Conservation (phyloP, 53 echinoderm and acorn worm species). For the Apostichopus leukothele region DNA sequence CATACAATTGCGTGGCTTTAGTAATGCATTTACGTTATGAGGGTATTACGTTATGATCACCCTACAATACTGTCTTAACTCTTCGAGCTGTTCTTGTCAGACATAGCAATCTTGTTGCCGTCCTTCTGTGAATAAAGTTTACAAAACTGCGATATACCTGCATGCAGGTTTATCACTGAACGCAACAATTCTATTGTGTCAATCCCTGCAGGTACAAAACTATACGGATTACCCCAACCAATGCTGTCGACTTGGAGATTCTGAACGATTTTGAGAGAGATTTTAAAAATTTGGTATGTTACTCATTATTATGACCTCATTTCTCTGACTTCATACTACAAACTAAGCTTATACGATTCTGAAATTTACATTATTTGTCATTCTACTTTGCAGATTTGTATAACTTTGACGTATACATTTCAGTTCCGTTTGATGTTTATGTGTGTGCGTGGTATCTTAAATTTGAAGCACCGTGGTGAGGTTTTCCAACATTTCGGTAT, state of each 20-base stretch:
- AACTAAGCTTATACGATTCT: neutral
- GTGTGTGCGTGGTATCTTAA: no score
- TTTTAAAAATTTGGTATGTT: neutral
- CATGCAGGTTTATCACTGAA: no score
- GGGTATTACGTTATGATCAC: no score
- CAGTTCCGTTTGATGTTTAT: no score
- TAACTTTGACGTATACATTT: neutral
- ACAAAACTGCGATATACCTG: no score
- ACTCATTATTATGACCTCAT: neutral
- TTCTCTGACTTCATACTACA: no score
- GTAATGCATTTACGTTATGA: no score
- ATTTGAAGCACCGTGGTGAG: neutral
- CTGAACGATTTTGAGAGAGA: slow-evolving; percentile 5
- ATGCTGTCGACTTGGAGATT: neutral
- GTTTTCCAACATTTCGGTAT: neutral
- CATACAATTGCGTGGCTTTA: no score
- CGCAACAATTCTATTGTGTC: neutral
- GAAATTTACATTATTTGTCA: neutral
- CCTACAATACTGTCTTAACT: no score
- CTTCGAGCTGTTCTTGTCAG: no score
- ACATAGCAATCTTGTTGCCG: no score
- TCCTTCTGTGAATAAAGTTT: no score
- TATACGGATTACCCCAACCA: slow-evolving; percentile 1
- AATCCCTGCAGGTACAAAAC: slow-evolving; percentile 26
- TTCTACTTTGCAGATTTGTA: neutral